Evolutionary conservation across 2,888 invertebrate genomes (phyloP), one percentile per base, ranked within the genome.

Genomic region (Latrodectus elegans): DNA sequence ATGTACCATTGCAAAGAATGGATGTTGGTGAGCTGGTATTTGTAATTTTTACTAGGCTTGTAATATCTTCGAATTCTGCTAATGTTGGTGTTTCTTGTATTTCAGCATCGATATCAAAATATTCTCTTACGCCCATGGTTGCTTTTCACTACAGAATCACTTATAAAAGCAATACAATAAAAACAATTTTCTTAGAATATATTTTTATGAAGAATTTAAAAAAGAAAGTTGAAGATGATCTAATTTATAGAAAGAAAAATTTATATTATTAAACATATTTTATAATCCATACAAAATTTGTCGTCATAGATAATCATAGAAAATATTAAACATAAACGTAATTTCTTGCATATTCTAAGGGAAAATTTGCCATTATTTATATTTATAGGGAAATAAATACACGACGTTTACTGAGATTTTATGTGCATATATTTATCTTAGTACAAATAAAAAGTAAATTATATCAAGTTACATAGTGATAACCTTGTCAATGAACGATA

Each of bases 91-190:
- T 53, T 38, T 74, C 83, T 67, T 71, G 52, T 8, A 88, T 74
- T 17, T 83, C 88, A 17, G 80, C 22, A 8, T 88, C 88, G 52
- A 83, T 83, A 10, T 83, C 88, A 8, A 83, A 17, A 55, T 84
- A 80, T 17, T 83, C 77, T 14, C 75, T 75, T 1, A 15, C 51
- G 12, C n/a, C 52, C 80, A 86, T 86, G 4, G 38, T 60, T 22
- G 17, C 49, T 77, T 65, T 51, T 10, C 38, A n/a, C 8, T 17
- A 73, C 6, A 17, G 9, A 73, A 14, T 14, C 14, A 2, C 26
- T 22, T 17, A 11, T 9, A 14, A 55, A 9, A 12, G 8, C 22
- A 9, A 73, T 17, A 12, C 0, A 22, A 15, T 10, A n/a, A 26
- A 12, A 9, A 8, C 11, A 22, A 1, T 17, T 55, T 53, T 26